phyloP scores from a whole-genome alignment of 2,113 vertebrate species.

The Illadopsis cleaveri region DNA sequence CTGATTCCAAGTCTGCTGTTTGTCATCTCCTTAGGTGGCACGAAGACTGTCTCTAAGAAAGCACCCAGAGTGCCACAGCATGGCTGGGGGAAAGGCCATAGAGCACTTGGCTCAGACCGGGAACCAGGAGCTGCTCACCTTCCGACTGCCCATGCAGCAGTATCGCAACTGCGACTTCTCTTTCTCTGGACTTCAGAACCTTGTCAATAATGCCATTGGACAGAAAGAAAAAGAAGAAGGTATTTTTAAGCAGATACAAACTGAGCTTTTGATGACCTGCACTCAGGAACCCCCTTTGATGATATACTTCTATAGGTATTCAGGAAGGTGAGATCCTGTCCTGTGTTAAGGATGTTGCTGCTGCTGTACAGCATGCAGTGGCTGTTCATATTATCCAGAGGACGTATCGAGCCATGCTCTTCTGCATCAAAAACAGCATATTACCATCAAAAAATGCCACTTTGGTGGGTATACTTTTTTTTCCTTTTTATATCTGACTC shows the following conservation, averaged over 20 bases:
- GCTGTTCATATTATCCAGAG: slow-evolving; percentile 83
- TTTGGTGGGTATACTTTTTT: slow-evolving; percentile 77
- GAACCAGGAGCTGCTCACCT: slow-evolving; percentile 63
- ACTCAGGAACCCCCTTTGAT: background rate
- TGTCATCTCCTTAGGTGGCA: slow-evolving; percentile 79
- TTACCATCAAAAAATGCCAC: slow-evolving; percentile 72
- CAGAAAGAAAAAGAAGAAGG: slow-evolving; percentile 90
- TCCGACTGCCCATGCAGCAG: slow-evolving; percentile 82
- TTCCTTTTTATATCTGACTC: background rate
- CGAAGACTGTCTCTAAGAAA: slow-evolving; percentile 86
- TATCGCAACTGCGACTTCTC: slow-evolving; percentile 88
- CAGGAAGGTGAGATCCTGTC: slow-evolving; percentile 81
- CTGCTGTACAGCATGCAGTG: slow-evolving; percentile 82
- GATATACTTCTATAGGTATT: slow-evolving; percentile 72
- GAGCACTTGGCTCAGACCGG: slow-evolving; percentile 86
- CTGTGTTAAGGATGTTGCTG: slow-evolving; percentile 87
- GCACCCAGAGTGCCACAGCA: slow-evolving; percentile 79
- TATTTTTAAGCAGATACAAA: slow-evolving; percentile 45
- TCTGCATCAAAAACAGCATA: slow-evolving; percentile 81
- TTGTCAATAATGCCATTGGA: slow-evolving; percentile 71
- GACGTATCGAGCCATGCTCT: slow-evolving; percentile 89
- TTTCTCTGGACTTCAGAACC: slow-evolving; percentile 84
- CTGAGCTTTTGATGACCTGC: background rate
- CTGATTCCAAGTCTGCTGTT: background rate
- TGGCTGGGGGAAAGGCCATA: slow-evolving; percentile 90